phyloP scores from a whole-genome alignment of 2,888 invertebrate species.

The Onthophagus sagittarius region DNA sequence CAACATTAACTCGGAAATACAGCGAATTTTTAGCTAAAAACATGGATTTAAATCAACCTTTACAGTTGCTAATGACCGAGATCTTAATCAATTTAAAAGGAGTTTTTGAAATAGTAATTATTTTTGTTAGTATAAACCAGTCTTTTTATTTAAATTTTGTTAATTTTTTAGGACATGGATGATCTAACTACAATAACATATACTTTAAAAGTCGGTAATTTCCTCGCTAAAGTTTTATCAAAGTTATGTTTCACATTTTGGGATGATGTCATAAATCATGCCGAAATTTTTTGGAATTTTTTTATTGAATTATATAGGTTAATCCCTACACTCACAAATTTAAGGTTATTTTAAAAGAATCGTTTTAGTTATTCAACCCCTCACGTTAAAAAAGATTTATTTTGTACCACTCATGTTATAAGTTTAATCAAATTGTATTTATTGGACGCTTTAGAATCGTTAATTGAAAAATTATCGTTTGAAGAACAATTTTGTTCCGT shows the following conservation, averaged over 20 bases:
- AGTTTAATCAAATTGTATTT: slow-evolving; percentile 30
- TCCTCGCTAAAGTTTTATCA: slow-evolving; percentile 51
- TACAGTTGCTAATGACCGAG: slow-evolving; percentile 27
- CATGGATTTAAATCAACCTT: slow-evolving; percentile 35
- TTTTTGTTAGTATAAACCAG: slow-evolving; percentile 7
- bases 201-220: slow-evolving; percentile 51
- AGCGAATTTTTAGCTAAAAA: slow-evolving; percentile 42
- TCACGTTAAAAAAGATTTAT: slow-evolving; percentile 22
- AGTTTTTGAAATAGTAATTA: slow-evolving; percentile 41
- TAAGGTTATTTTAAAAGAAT: background rate
- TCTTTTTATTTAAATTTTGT: slow-evolving; percentile 1
- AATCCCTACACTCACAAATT: too few relatives aligned
- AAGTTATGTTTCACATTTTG: slow-evolving; percentile 48
- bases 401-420: slow-evolving; percentile 22
- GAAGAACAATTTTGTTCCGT: slow-evolving; percentile 25
- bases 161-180: slow-evolving; percentile 41
- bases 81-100: slow-evolving; percentile 35
- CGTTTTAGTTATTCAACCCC: slow-evolving; percentile 25
- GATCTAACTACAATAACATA: slow-evolving; percentile 48
- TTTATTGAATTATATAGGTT: slow-evolving; percentile 20
- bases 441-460: slow-evolving; percentile 17
- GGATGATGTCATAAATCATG: slow-evolving; percentile 26
- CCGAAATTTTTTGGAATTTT: slow-evolving; percentile 20
- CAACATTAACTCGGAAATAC: slow-evolving; percentile 51
- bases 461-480: slow-evolving; percentile 20